These are phyloP conservation scores for Chaetodon auriga DNA, from an alignment of 2,113 vertebrate genomes.

Conservation along the genomic window DNA sequence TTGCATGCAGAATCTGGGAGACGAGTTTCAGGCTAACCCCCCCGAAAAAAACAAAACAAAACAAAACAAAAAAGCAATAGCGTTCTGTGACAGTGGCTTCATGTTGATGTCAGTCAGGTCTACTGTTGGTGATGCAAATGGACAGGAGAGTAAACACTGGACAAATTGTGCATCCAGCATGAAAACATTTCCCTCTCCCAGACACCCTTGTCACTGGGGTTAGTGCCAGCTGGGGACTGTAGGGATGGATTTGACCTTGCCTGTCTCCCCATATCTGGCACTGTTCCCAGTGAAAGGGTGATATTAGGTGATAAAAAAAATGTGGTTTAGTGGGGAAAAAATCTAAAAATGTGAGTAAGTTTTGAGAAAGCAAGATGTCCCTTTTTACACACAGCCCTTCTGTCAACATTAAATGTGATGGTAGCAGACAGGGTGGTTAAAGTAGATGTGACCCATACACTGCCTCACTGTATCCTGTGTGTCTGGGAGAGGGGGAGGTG, in stretches of 20 bases:
- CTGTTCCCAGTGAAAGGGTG: constrained; percentile 8
- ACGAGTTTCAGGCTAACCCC: constrained; percentile 14
- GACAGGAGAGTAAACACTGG: constrained; percentile 81
- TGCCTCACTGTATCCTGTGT: constrained; percentile 32
- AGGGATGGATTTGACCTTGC: constrained; percentile 73
- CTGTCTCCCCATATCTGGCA: constrained; percentile 50
- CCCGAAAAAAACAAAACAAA: no score
- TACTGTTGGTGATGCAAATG: constrained; percentile 75
- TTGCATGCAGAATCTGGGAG: constrained; percentile 1
- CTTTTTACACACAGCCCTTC: background rate
- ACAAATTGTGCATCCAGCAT: constrained; percentile 83
- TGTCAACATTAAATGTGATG: constrained; percentile 15
- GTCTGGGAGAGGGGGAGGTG: constrained; percentile 63
- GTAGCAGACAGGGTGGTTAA: constrained; percentile 4
- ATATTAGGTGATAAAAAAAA: constrained; percentile 35
- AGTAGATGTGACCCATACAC: constrained; percentile 22
- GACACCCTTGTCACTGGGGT: constrained; percentile 69
- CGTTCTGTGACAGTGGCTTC: constrained; percentile 48
- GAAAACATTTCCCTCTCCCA: constrained; percentile 73
- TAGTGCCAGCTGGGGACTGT: constrained; percentile 76
- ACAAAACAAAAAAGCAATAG: constrained; percentile 14
- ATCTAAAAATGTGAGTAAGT: constrained; percentile 8
- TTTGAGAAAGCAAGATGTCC: constrained; percentile 10
- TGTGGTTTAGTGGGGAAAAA: constrained; percentile 28
- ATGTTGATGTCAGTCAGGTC: constrained; percentile 73